Base-by-base conservation (phyloP, 2,113 vertebrate genomes). In the Gambusia holbrooki region DNA sequence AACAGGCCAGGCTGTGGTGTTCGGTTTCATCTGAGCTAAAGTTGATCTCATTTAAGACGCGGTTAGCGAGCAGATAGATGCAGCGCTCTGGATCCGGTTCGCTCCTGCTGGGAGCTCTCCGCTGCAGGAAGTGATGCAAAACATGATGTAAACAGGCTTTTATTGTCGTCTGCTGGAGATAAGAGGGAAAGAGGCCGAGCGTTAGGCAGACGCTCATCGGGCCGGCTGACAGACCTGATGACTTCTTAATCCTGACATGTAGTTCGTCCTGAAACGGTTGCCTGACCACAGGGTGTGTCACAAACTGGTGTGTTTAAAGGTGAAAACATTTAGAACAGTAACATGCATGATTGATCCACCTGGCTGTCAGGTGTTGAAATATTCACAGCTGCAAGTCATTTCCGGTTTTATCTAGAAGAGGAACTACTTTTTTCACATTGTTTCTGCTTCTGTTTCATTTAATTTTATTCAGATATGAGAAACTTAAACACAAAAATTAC, bases 111-210 rank as follows among this genome's bases (percentile, higher is more conserved):
- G 45, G 30, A 25, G 11, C 74, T 25, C 54, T 37, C 15, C 10
- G 27, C 45, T 13, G 8, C 83, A 86, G 81, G 78, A 78, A 72
- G 67, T 79, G 79, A 84, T 63, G 32, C 14, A 11, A 72, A 69
- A 62, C 35, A 15, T 70, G 29, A 72, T 61, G 45, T 61, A 64
- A 80, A 64, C 62, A 71, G 74, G 67, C 4, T 60, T 40, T 33
- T 40, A 68, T 66, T 74, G 66, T 74, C 60, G 54, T 69, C n/a
- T 25, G 27, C 28, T 19, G 14, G 27, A 60, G 17, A 42, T 62
- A 7, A 13, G 25, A 54, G 15, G 22, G 32, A 76, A 51, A 69
- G 13, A 61, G 65, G 19, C 68, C 30, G 12, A 25, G 25, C 33
- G 28, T 76, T 73, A 27, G 27, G 27, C 27, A 27, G 27, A 27